A percentile compares a stretch with the other conserved stretches of the same genome.
Evolutionary conservation across 2,888 invertebrate species (phyloP).

Genomic region (Parascotia fuliginaria): DNA sequence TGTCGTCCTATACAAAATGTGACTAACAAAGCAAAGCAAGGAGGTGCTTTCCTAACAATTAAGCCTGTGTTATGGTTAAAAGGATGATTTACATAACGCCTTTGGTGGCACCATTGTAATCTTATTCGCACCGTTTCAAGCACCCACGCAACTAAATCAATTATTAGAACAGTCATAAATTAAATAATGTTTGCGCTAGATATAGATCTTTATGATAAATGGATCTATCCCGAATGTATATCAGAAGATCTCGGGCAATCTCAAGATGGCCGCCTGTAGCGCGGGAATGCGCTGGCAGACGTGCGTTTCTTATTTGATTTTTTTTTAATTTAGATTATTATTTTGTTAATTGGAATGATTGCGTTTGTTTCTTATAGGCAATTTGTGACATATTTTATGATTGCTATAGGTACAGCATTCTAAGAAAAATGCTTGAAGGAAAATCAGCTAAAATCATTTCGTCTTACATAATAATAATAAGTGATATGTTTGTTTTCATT

Average conservation of each 20-base stretch:
- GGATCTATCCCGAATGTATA: conserved; percentile 73
- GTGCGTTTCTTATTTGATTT: conserved; percentile 44
- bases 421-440: background rate
- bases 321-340: conserved; percentile 38
- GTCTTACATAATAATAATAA: conserved; percentile 8
- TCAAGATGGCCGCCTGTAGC: conserved; percentile 79
- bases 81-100: conserved; percentile 63
- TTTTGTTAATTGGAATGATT: conserved; percentile 24
- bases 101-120: conserved; percentile 77
- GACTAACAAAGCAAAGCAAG: conserved; percentile 20
- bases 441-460: conserved; percentile 9
- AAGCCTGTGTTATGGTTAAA: conserved; percentile 51
- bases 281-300: conserved; percentile 59
- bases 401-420: background rate
- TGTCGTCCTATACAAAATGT: conserved; percentile 9
- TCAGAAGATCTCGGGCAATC: conserved; percentile 61
- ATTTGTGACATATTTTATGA: background rate
- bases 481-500: conserved; percentile 10
- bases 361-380: conserved; percentile 14
- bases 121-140: conserved; percentile 69
- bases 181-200: conserved; percentile 81
- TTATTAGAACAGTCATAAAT: conserved; percentile 77
- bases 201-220: conserved; percentile 82
- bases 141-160: conserved; percentile 80
- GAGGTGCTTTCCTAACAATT: conserved; percentile 57